Conservation (phyloP, 2,888 invertebrate genomes). For the Hirtodrosophila duncani region DNA sequence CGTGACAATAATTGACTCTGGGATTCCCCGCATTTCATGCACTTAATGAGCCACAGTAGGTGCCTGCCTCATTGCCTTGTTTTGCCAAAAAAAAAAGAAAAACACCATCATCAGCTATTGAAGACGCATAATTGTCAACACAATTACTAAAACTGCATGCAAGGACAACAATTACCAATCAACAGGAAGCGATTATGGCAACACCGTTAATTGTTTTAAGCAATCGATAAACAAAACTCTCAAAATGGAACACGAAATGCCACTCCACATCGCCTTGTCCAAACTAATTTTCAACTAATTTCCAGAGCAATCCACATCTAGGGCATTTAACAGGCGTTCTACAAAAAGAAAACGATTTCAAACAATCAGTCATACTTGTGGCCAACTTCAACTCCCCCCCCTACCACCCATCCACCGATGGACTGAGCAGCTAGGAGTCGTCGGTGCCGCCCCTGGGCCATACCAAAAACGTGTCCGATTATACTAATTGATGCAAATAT, state of each 20-base stretch:
- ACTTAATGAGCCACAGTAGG: too few relatives aligned
- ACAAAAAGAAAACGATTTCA: conserved; percentile 44
- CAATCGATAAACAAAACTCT: conserved; percentile 30
- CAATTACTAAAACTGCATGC: conserved; percentile 50
- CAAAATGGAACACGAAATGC: too few relatives aligned
- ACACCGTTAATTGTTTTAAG: conserved; percentile 50
- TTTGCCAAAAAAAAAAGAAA: too few relatives aligned
- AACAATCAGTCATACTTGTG: conserved; percentile 54
- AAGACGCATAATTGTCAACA: conserved; percentile 32
- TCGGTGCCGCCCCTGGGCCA: conserved; percentile 6
- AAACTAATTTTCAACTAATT: too few relatives aligned
- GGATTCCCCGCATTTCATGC: too few relatives aligned
- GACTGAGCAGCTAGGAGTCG: not conserved
- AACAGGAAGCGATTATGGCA: conserved; percentile 40
- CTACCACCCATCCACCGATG: not conserved
- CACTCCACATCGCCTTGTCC: too few relatives aligned
- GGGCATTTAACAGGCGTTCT: conserved; percentile 32
- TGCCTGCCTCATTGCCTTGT: too few relatives aligned
- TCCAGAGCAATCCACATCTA: not conserved
- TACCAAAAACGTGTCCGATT: conserved; percentile 45
- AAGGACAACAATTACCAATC: conserved; percentile 50
- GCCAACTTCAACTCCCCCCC: conserved; percentile 16
- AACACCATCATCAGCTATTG: too few relatives aligned
- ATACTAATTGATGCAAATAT: conserved; percentile 55
- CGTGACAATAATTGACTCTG: too few relatives aligned